A percentile compares a stretch with the other conserved stretches of the same genome.
Evolutionary conservation across 1,140 invertebrate species (phyloP).

Genomic region (Paracyclopina nana): DNA sequence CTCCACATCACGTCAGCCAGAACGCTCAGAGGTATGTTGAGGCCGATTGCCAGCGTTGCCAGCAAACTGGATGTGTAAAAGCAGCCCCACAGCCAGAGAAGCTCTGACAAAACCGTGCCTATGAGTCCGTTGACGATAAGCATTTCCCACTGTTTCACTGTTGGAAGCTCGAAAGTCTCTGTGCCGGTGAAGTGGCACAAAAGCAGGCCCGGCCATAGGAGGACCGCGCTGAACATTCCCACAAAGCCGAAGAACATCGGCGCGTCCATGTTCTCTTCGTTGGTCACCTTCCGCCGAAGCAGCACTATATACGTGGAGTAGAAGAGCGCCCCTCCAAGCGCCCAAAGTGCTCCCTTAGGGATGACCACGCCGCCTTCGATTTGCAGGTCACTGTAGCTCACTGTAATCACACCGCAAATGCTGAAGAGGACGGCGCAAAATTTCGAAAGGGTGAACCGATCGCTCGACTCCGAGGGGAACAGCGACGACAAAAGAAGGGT

Average conservation of each 20-base stretch:
- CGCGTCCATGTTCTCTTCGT: slow-evolving; percentile 69
- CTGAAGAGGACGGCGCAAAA: slow-evolving; percentile 14
- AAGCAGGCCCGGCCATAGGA: slow-evolving; percentile 69
- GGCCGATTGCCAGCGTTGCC: slow-evolving; percentile 54
- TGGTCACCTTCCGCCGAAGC: slow-evolving; percentile 51
- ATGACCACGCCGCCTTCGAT: slow-evolving; percentile 32
- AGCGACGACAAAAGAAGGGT: slow-evolving; percentile 55
- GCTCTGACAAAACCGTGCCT: slow-evolving; percentile 63
- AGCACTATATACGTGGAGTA: slow-evolving; percentile 67
- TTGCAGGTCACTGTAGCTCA: slow-evolving; percentile 44
- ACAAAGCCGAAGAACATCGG: slow-evolving; percentile 84
- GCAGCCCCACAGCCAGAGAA: slow-evolving; percentile 73
- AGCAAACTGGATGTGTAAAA: slow-evolving; percentile 69
- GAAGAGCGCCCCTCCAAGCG: slow-evolving; percentile 56
- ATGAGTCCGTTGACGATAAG: slow-evolving; percentile 63
- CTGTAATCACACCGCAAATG: slow-evolving; percentile 30
- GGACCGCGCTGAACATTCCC: slow-evolving; percentile 54
- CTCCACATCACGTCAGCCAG: slow-evolving; percentile 55
- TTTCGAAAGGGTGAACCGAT: slow-evolving; percentile 47
- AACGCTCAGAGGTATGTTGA: slow-evolving; percentile 67
- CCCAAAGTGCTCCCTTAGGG: slow-evolving; percentile 48
- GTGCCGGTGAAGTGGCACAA: slow-evolving; percentile 51
- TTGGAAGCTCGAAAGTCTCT: slow-evolving; percentile 63
- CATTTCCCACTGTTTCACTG: slow-evolving; percentile 48
- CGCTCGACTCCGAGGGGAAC: slow-evolving; percentile 50